Evolutionary conservation across 2,797 vertebrate species (phyloP), one percentile per base, ranked within the genome.

Genomic region (Brachyalestes nurse): DNA sequence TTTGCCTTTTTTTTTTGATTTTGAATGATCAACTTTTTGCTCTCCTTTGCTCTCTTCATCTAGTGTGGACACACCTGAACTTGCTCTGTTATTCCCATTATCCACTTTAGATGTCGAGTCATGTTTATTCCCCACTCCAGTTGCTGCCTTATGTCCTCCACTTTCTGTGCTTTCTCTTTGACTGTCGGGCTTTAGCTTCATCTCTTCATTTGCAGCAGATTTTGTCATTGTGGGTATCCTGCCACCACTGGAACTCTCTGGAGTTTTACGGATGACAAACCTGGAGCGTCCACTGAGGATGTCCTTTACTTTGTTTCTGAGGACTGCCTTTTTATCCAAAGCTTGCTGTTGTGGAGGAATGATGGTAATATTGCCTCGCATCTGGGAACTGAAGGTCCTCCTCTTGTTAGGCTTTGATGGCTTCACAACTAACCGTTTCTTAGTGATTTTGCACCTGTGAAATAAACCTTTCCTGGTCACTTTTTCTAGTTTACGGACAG

Each of bases 401-500:
- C 40, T 83, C 60, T 66, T 84, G 49, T 66, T 89, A 58, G 78
- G 28, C 25, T 79, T 69, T 17, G 87, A 92, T 75, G 88, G 92
- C 80, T 87, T 92, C 55, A 84, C 74, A 70, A 92, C 42, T 73
- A 91, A 69, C 76, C 91, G 92, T 87, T 92, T 95, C 83, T 93
- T 94, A 13, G 72, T 78, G 49, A 86, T 85, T 81, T 90, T 92
- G 82, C 95, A 95, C 77, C 90, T 95, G 45, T 89, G 25, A 0
- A 75, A 80, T 14, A 89, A 86, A 65, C 91, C 89, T 86, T 93
- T 94, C 75, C 94, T 90, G 28, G 93, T 93, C 55, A 94, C 86
- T 82, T 90, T 95, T 84, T 96, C 94, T 79, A 96, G 83, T 84
- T 93, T 95, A 78, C 94, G 92, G 69, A 90, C 53, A 0, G 95